Evolutionary conservation across 2,113 vertebrate genomes (phyloP), one percentile per base, ranked within the genome.

Genomic region (Myotis davidii): DNA sequence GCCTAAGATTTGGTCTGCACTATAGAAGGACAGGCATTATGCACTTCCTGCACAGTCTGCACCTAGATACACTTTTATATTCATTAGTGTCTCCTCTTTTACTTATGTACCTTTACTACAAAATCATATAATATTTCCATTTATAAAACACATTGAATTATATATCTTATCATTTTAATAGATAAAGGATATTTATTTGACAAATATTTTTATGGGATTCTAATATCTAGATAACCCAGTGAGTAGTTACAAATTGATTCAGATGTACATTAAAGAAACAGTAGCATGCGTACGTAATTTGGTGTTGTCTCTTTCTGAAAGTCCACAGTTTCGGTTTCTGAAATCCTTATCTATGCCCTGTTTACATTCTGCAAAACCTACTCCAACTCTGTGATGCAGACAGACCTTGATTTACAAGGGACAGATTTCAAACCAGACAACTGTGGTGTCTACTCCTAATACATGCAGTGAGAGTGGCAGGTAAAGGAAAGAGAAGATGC

Each of bases 401-500:
- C 92, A 85, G 72, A 96, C 88, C 92, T 13, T 96, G 94, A 94
- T 95, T 97, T 96, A 96, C 79, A 95, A 54, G 14, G 92, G 86
- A 37, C 78, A 72, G 48, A 78, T 96, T 98, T 95, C 78, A 95
- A 91, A 96, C 76, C 0, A 54, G 93, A 97, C 74, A 98, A 74
- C 20, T 87, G 83, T 91, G 45, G 64, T 84, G 84, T 94, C 82
- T 96, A 78, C 91, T 94, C 97, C 85, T 93, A 95, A 95, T 52
- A 95, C 32, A 91, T 84, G 88, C 67, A 87, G 72, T 83, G 73
- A 74, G 91, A 94, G 85, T 79, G 59, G 85, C n/a, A 97, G 83
- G 96, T 97, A 92, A 97, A 95, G 65, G 85, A 69, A 95, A 96
- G 93, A 97, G 54, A 94, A 90, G 76, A 94, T 61, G 61, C 82